Base-by-base conservation (phyloP, 2,888 invertebrate genomes). In the Cheilosia impressa region DNA sequence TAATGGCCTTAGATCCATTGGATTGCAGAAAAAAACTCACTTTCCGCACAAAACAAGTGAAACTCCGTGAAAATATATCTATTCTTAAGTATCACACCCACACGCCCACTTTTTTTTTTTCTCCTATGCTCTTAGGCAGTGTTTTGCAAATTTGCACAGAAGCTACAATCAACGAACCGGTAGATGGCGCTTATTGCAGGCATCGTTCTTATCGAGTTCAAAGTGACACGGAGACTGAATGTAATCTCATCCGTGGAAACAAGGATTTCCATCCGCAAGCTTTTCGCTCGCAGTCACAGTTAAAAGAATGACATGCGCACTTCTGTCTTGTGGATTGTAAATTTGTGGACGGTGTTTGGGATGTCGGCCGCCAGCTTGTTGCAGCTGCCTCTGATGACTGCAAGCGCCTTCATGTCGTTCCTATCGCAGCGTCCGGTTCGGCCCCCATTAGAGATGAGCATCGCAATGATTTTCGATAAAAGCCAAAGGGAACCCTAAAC, bases 1-100 rank as follows among this genome's bases (percentile, higher is more conserved):
- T 55, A 92, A 88, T 41, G 91, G 91, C 57, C 92, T 89, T 65
- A 92, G 88, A 88, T 92, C 91, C 91, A 92, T 91, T 72, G 80
- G 53, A 17, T 45, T 65, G 19, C 43, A 52, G 55, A 27, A 13
- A 43, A 19, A 24, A 38, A 57, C 41, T 15, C 47, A 38, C 63
- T 15, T 50, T 58, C 50, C 15, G 43, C 58, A 65, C 66, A 34
- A 73, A 41, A 65, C 24, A 45, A 38, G n/a, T 27, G 9, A 65
- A 57, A 45, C n/a, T 58, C 10, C 2, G 7, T 13, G 13, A 38
- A 38, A 15, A 41, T 47, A 13, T 47, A 38, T 17, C 19, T 22
- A 24, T 52, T 63, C 47, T 63, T 17, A 17, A n/a, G 31, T 57
- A 52, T 47, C 31, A 57, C 81, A 68, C 71, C 71, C 76, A 76